Conservation (phyloP, 2,888 invertebrate species). For the Drosophila imparisetae region DNA sequence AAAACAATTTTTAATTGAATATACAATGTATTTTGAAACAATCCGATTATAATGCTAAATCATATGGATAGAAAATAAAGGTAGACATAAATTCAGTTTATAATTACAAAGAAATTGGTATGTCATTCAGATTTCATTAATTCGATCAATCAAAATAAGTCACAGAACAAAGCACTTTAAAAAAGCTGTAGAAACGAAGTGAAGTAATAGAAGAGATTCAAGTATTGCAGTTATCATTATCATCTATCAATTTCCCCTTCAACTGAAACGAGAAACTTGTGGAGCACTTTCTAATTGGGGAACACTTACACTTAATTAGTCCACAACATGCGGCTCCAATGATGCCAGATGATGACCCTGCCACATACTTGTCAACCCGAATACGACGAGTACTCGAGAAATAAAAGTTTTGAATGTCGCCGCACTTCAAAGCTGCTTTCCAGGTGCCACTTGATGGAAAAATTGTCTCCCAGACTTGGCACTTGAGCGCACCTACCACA, state of each 20-base stretch:
- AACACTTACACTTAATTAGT: conserved; percentile 64
- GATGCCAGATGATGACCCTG: conserved; percentile 46
- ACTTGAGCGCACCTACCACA: conserved; percentile 77
- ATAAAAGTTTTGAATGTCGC: conserved; percentile 60
- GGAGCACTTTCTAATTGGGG: conserved; percentile 62
- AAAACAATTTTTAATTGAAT: background rate
- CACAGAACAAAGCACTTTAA: background rate
- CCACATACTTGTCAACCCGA: conserved; percentile 20
- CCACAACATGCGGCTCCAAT: background rate
- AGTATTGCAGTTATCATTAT: conserved; percentile 19
- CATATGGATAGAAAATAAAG: background rate
- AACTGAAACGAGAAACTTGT: conserved; percentile 24
- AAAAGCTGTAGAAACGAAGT: conserved; percentile 1
- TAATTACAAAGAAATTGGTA: background rate
- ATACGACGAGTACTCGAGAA: conserved; percentile 4
- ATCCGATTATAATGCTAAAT: background rate
- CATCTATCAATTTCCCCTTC: conserved; percentile 32
- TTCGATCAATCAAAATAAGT: background rate
- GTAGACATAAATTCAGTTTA: background rate
- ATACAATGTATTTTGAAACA: background rate
- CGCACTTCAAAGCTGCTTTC: conserved; percentile 69
- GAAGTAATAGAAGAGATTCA: background rate
- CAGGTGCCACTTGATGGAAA: conserved; percentile 54
- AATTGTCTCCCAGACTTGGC: conserved; percentile 58
- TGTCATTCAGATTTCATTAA: background rate